These are phyloP conservation scores for Dascyllus trimaculatus DNA, from an alignment of 2,113 vertebrate genomes.

Conservation along the genomic window DNA sequence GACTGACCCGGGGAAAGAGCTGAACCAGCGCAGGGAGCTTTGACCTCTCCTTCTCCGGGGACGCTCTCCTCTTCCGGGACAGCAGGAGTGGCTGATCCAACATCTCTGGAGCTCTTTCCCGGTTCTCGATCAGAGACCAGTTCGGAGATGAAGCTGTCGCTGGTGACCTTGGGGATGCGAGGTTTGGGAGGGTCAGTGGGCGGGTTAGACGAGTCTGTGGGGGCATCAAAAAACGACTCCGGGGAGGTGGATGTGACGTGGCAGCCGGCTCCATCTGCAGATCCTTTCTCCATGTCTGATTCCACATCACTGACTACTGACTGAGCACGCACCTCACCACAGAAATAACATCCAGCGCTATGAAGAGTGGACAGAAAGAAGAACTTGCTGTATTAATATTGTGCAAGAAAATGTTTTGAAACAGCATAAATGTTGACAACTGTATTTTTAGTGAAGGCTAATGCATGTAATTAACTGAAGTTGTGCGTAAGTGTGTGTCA, in stretches of 20 bases:
- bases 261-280: conserved; percentile 37
- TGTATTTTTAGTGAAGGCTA: neutral
- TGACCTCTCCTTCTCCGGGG: conserved; percentile 35
- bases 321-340: conserved; percentile 89
- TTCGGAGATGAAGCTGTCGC: conserved; percentile 87
- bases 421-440: neutral
- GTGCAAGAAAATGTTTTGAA: neutral
- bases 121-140: conserved; percentile 83
- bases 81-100: conserved; percentile 19
- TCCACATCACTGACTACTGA: conserved; percentile 85
- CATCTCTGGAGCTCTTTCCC: conserved; percentile 34
- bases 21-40: neutral
- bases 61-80: conserved; percentile 69
- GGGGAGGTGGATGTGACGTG: conserved; percentile 1
- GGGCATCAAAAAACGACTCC: conserved; percentile 21
- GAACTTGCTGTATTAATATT: neutral
- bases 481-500: conserved; percentile 1
- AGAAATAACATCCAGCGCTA: conserved; percentile 96
- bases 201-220: conserved; percentile 21
- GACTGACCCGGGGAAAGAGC: conserved; percentile 53
- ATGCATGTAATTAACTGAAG: neutral
- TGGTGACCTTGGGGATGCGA: conserved; percentile 86
- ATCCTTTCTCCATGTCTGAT: conserved; percentile 79
- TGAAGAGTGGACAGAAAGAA: conserved; percentile 21
- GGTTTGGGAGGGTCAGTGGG: conserved; percentile 57